Conservation (phyloP, 2,888 invertebrate species). For the Myopa testacea region DNA sequence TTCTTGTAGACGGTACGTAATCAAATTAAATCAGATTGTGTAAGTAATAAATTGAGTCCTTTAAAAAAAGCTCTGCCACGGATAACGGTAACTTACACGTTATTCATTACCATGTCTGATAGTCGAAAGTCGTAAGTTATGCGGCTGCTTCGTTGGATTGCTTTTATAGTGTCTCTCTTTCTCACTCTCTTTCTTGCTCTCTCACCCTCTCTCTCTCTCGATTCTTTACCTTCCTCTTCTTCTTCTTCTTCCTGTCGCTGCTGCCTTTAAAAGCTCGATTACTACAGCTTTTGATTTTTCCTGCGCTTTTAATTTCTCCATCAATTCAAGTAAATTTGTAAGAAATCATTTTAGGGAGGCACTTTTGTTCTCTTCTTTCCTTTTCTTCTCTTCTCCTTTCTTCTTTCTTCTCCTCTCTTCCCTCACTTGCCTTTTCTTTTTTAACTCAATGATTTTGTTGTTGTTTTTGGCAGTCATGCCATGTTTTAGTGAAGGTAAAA, state of each 20-base stretch:
- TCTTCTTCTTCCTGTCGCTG: not conserved
- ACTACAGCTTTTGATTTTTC: constrained; percentile 3
- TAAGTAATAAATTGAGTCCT: constrained; percentile 39
- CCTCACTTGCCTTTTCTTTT: no score
- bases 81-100: constrained; percentile 28
- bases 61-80: constrained; percentile 28
- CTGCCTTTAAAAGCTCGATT: constrained; percentile 13
- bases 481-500: no score
- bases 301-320: constrained; percentile 11
- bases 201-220: not conserved
- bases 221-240: not conserved
- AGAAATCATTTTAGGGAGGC: not conserved
- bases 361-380: not conserved
- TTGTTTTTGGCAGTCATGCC: no score
- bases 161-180: not conserved
- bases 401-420: no score
- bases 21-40: constrained; percentile 43
- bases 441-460: no score
- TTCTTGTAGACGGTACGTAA: constrained; percentile 39
- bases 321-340: not conserved
- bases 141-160: not conserved
- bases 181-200: not conserved
- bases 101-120: constrained; percentile 26
- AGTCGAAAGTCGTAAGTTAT: not conserved
- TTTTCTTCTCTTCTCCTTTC: no score